Evolutionary conservation across 2,888 invertebrate genomes (phyloP).

Genomic region (Neocrepidodera transversa): DNA sequence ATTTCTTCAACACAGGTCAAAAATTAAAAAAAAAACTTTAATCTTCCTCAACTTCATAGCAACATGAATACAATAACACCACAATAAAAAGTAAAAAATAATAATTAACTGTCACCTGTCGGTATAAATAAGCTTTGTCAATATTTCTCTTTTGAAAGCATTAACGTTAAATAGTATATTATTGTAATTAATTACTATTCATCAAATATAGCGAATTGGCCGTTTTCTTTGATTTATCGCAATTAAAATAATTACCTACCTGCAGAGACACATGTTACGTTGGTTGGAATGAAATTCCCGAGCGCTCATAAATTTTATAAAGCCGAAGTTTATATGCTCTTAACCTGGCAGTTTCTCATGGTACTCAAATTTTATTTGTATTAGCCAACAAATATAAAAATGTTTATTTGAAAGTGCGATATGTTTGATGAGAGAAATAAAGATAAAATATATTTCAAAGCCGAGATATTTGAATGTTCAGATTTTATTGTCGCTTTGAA

Average conservation of each 20-base stretch:
- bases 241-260: slow-evolving; percentile 24
- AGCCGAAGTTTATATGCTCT: slow-evolving; percentile 9
- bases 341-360: slow-evolving; percentile 5
- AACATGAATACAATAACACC: no score
- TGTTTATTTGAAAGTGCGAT: neutral
- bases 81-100: neutral
- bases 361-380: slow-evolving; percentile 2
- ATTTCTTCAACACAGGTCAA: no score
- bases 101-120: neutral
- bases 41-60: no score
- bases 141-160: neutral
- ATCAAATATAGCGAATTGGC: slow-evolving; percentile 11
- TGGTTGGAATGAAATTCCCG: slow-evolving; percentile 5
- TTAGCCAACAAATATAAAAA: neutral
- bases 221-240: slow-evolving; percentile 16
- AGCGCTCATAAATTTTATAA: slow-evolving; percentile 12
- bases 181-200: slow-evolving; percentile 6
- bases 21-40: no score
- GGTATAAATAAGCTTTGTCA: neutral
- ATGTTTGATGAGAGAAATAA: neutral
- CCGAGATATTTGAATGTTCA: neutral
- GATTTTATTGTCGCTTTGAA: neutral
- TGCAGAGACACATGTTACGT: slow-evolving; percentile 19
- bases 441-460: neutral
- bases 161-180: neutral